phyloP scores from a whole-genome alignment of 2,888 invertebrate species.

The Operophtera brumata region DNA sequence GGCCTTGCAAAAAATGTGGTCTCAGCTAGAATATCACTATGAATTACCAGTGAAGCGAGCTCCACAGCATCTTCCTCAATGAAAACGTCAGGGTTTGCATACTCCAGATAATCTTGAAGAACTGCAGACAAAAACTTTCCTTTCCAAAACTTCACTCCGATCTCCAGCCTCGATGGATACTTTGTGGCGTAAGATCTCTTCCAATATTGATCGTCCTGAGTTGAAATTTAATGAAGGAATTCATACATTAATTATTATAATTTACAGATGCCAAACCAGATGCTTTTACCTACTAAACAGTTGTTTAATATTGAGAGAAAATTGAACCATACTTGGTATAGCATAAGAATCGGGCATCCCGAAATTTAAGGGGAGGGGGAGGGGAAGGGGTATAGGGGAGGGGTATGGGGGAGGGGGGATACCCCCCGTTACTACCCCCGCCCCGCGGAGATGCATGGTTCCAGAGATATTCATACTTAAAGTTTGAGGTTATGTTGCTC shows the following conservation, averaged over 20 bases:
- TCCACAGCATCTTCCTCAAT: slow-evolving; percentile 65
- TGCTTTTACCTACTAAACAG: not conserved
- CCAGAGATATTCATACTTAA: no score
- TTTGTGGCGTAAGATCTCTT: slow-evolving; percentile 71
- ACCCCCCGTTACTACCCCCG: no score
- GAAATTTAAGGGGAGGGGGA: no score
- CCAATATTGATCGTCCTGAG: slow-evolving; percentile 84
- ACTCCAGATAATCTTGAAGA: slow-evolving; percentile 71
- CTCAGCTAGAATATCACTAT: not conserved
- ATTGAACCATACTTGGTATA: no score
- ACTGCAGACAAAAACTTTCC: slow-evolving; percentile 74
- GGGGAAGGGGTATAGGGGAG: no score
- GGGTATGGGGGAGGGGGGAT: no score
- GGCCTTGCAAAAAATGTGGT: no score
- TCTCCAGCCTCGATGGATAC: slow-evolving; percentile 58
- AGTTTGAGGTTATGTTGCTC: no score
- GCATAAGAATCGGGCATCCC: no score
- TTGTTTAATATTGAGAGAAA: no score
- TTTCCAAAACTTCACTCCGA: slow-evolving; percentile 81
- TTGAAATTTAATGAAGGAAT: slow-evolving; percentile 22
- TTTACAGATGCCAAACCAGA: not conserved
- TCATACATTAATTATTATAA: no score
- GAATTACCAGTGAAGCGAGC: slow-evolving; percentile 58
- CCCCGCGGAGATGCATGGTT: no score
- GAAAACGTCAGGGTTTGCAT: slow-evolving; percentile 66